These are phyloP conservation scores for Thereva nobilitata DNA, from an alignment of 2,888 invertebrate species.

Conservation along the genomic window DNA sequence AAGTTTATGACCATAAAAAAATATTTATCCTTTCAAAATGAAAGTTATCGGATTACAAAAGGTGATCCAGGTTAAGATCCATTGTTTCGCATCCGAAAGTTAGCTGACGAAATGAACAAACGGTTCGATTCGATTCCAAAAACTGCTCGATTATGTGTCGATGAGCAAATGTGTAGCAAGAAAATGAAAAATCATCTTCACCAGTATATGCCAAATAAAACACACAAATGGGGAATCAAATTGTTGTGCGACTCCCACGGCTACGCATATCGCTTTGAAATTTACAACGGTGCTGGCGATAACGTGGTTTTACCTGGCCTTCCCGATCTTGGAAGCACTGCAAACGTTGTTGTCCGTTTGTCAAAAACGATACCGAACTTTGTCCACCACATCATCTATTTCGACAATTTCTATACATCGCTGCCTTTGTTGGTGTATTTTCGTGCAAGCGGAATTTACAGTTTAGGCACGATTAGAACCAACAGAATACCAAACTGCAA, in stretches of 20 bases:
- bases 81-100: no score
- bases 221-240: no score
- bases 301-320: slow-evolving; percentile 34
- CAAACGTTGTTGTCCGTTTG: slow-evolving; percentile 29
- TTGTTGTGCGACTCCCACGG: slow-evolving; percentile 36
- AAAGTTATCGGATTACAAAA: no score
- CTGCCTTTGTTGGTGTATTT: slow-evolving; percentile 37
- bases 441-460: slow-evolving; percentile 37
- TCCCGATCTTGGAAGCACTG: slow-evolving; percentile 40
- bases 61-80: no score
- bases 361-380: slow-evolving; percentile 29
- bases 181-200: no score
- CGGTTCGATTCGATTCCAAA: no score
- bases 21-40: no score
- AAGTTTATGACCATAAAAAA: no score
- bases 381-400: slow-evolving; percentile 35
- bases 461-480: slow-evolving; percentile 38
- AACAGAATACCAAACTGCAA: slow-evolving; percentile 41
- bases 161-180: no score
- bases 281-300: slow-evolving; percentile 37
- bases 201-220: no score
- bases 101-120: no score
- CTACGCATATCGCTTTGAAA: slow-evolving; percentile 38
- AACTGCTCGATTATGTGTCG: no score
- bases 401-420: slow-evolving; percentile 38